Base-by-base conservation (phyloP, 2,113 vertebrate genomes). In the Odontesthes bonariensis region DNA sequence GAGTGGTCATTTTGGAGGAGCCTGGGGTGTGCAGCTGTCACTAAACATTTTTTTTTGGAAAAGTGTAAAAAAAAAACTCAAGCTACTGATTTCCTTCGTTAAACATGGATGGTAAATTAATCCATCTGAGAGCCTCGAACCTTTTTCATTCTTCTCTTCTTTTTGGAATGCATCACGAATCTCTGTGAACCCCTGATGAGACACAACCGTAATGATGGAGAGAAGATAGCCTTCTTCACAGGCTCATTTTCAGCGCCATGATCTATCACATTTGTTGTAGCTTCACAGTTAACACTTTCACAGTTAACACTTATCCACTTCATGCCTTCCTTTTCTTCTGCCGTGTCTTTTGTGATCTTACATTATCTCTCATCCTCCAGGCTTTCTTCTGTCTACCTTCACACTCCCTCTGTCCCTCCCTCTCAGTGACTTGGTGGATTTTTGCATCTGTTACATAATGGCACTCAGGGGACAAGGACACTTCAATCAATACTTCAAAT, bases 401-500 rank as follows among this genome's bases (percentile, higher is more conserved):
- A 13, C 9, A n/a, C 62, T 57, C 20, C 47, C 47, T 14, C 42
- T 40, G 32, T 69, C 67, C 60, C 66, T 66, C 74, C 64, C 82
- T 75, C 63, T 38, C 66, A 12, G 73, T 85, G 77, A 86, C 86
- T 82, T 90, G 89, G 84, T 87, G 78, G 57, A 72, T 77, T 80
- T 73, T 88, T 90, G 64, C 75, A 47, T 90, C 73, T 70, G 74
- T 93, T 92, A 85, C 78, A 67, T 90, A 92, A 92, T 40, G 32
- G 61, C 74, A 73, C 90, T 80, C 82, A 14, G 65, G 81, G 83
- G 89, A 89, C 53, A 31, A 82, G 74, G 78, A 76, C 72, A 86
- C 90, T 91, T 90, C 85, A 84, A 91, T 92, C 88, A 85, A 91
- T 91, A 91, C 80, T 84, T 91, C 76, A 87, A 91, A 90, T 59